Evolutionary conservation across 2,113 vertebrate genomes (phyloP).

Genomic region (Pogonocichla stellata): DNA sequence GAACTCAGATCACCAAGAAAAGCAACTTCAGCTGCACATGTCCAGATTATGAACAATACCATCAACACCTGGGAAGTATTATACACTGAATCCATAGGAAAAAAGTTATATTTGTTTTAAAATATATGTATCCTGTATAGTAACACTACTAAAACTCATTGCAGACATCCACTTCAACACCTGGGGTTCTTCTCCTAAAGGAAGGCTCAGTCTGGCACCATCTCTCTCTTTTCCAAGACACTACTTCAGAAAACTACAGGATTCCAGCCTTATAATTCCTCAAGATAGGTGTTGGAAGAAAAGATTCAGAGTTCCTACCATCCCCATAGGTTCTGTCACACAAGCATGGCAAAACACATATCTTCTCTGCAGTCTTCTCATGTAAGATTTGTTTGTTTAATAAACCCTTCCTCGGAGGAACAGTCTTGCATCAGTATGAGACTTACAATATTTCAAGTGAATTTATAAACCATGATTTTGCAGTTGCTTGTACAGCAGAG

Average conservation of each 20-base stretch:
- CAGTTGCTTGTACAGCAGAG: background rate
- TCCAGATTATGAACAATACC: background rate
- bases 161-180: background rate
- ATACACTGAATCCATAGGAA: background rate
- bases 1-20: background rate
- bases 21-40: background rate
- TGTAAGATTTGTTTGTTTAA: background rate
- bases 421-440: background rate
- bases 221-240: background rate
- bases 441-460: background rate
- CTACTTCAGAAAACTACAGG: background rate
- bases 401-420: background rate
- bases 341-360: background rate
- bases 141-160: background rate
- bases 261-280: background rate
- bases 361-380: background rate
- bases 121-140: background rate
- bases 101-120: background rate
- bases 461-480: background rate
- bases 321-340: too few species aligned
- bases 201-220: background rate
- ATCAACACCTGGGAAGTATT: background rate
- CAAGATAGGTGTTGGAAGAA: background rate
- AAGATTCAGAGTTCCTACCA: background rate
- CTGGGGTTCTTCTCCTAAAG: background rate